These are phyloP conservation scores for Sarcophaga peregrina DNA, from an alignment of 1,140 invertebrate genomes.

Conservation along the genomic window DNA sequence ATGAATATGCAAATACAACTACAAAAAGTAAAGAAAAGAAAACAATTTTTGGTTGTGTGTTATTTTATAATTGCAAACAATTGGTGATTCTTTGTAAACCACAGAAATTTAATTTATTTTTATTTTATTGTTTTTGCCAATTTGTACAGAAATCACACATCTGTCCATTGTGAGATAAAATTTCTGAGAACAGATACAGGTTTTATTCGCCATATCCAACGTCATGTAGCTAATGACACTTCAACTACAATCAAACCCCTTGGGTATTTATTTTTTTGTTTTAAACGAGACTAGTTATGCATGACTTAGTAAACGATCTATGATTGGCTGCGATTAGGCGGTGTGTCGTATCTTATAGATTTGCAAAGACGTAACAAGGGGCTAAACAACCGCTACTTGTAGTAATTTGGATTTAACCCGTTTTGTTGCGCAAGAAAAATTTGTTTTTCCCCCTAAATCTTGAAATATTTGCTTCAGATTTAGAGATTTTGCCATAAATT, in stretches of 20 bases:
- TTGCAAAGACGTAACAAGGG: neutral
- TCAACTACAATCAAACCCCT: too few species aligned
- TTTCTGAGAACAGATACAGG: neutral
- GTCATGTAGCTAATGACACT: neutral
- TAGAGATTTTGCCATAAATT: too few species aligned
- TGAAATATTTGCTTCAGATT: too few species aligned
- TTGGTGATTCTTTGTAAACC: neutral
- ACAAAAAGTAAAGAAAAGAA: too few species aligned
- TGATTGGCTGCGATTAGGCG: slow-evolving; percentile 24
- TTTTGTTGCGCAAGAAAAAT: too few species aligned
- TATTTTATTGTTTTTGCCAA: neutral
- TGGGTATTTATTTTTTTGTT: too few species aligned
- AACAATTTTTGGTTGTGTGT: neutral
- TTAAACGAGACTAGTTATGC: slow-evolving; percentile 20
- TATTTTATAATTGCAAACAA: slow-evolving; percentile 12
- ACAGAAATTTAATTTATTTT: slow-evolving; percentile 23
- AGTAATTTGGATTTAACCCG: too few species aligned
- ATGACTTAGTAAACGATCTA: slow-evolving; percentile 5
- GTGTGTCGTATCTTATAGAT: slow-evolving; percentile 26
- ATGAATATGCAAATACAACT: too few species aligned
- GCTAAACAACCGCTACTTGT: neutral
- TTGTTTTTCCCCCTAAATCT: too few species aligned
- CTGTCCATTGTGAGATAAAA: slow-evolving; percentile 4
- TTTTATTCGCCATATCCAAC: neutral
- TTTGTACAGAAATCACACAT: neutral